These are phyloP conservation scores for Berghia stephanieae DNA, from an alignment of 1,140 invertebrate genomes.

Conservation along the genomic window DNA sequence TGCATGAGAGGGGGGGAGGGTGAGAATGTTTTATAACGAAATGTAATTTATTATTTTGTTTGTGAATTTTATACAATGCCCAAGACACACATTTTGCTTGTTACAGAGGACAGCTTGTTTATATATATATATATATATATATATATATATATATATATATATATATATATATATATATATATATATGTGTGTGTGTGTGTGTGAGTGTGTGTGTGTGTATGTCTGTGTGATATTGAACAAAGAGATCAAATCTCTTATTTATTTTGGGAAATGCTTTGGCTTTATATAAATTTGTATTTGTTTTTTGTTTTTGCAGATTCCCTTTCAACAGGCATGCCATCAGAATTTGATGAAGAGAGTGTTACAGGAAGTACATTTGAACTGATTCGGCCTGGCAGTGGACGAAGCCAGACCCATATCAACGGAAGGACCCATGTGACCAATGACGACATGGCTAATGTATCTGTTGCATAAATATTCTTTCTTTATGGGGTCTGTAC, in stretches of 20 bases:
- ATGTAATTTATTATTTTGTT: too few relatives aligned
- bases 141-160: too few relatives aligned
- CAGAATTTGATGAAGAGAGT: constrained; percentile 47
- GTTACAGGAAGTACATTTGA: constrained; percentile 50
- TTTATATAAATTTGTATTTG: not conserved
- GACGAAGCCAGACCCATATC: constrained; percentile 15
- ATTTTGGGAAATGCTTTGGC: not conserved
- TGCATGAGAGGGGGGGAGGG: too few relatives aligned
- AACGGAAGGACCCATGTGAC: not conserved
- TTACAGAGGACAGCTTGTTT: too few relatives aligned
- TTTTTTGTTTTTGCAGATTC: constrained; percentile 4
- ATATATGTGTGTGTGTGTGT: too few relatives aligned
- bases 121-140: too few relatives aligned
- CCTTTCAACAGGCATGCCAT: not conserved
- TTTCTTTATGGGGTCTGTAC: not conserved
- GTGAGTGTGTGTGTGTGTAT: not conserved
- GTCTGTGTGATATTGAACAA: not conserved
- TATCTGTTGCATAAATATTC: constrained; percentile 33
- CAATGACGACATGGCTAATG: constrained; percentile 27
- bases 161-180: too few relatives aligned
- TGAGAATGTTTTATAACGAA: too few relatives aligned
- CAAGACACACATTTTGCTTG: too few relatives aligned
- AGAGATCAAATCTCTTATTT: too few relatives aligned
- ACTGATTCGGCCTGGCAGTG: constrained; percentile 43
- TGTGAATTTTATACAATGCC: too few relatives aligned